Evolutionary conservation across 2,888 invertebrate genomes (phyloP).

Genomic region (Spicauda simplicius): DNA sequence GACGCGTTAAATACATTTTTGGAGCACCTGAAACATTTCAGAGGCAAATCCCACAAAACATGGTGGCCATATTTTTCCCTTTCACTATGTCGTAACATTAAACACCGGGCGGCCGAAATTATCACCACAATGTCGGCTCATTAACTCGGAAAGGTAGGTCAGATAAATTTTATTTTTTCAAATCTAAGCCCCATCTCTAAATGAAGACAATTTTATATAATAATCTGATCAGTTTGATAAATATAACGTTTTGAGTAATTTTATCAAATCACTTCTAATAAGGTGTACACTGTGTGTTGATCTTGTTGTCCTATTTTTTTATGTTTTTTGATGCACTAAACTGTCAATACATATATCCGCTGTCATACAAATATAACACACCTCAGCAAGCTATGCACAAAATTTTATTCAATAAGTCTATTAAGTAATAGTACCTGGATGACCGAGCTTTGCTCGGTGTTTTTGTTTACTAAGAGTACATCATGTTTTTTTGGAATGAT

Average conservation of each 20-base stretch:
- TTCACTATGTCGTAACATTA: conserved; percentile 42
- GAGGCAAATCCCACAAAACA: conserved; percentile 35
- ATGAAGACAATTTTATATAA: neutral
- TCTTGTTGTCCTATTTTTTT: too few relatives aligned
- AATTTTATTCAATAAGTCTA: too few relatives aligned
- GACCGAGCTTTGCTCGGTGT: too few relatives aligned
- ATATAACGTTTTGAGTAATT: neutral
- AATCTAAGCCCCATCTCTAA: neutral
- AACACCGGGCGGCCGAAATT: conserved; percentile 50
- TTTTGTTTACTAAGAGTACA: too few relatives aligned
- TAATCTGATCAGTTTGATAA: neutral
- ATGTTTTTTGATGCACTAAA: too few relatives aligned
- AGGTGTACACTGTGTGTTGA: too few relatives aligned
- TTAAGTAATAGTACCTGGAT: too few relatives aligned
- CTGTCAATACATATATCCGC: too few relatives aligned
- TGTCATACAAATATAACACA: too few relatives aligned
- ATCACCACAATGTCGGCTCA: conserved; percentile 70
- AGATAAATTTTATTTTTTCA: conserved; percentile 71
- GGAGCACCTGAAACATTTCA: neutral
- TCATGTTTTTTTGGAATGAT: too few relatives aligned
- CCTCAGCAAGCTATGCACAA: too few relatives aligned
- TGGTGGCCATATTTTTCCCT: conserved; percentile 44
- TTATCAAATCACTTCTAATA: too few relatives aligned
- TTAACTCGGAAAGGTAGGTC: conserved; percentile 67
- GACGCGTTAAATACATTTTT: neutral